Conservation (phyloP, 2,113 vertebrate genomes). For the Lepidothrix coronata region DNA sequence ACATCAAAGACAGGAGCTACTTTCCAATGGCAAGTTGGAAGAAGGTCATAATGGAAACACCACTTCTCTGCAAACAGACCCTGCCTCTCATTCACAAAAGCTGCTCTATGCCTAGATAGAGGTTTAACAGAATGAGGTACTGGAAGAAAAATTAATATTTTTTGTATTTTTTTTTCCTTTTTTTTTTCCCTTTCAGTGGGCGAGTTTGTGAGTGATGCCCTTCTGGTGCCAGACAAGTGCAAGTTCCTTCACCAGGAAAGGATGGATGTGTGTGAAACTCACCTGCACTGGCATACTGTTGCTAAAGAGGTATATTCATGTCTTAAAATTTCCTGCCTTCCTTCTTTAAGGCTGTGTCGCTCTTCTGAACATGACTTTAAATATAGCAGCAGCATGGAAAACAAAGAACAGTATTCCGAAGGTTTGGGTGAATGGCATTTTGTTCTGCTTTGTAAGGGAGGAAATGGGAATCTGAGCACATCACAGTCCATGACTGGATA, state of each 20-base stretch:
- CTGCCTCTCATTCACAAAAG: not conserved
- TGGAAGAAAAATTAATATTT: not conserved
- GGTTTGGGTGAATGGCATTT: not conserved
- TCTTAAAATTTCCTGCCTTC: not conserved
- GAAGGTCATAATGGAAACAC: not conserved
- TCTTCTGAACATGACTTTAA: not conserved
- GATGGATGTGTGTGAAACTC: slow-evolving; percentile 97
- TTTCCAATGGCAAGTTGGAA: not conserved
- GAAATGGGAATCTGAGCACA: not conserved
- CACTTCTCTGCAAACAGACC: not conserved
- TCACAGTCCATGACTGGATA: not conserved
- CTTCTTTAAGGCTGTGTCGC: not conserved
- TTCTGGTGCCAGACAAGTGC: slow-evolving; percentile 97
- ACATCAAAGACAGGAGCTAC: not conserved
- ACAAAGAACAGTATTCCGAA: not conserved
- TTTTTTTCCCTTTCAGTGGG: slow-evolving; percentile 80
- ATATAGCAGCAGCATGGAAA: not conserved
- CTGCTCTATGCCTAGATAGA: not conserved
- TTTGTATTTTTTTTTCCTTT: not conserved
- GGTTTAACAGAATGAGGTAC: not conserved
- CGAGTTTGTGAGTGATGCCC: slow-evolving; percentile 97
- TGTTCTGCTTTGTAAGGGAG: not conserved
- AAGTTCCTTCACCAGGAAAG: slow-evolving; percentile 98
- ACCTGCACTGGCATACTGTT: slow-evolving; percentile 98
- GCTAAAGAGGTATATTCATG: slow-evolving; percentile 89